Conservation (phyloP, 2,888 invertebrate species). For the Sicus ferrugineus region DNA sequence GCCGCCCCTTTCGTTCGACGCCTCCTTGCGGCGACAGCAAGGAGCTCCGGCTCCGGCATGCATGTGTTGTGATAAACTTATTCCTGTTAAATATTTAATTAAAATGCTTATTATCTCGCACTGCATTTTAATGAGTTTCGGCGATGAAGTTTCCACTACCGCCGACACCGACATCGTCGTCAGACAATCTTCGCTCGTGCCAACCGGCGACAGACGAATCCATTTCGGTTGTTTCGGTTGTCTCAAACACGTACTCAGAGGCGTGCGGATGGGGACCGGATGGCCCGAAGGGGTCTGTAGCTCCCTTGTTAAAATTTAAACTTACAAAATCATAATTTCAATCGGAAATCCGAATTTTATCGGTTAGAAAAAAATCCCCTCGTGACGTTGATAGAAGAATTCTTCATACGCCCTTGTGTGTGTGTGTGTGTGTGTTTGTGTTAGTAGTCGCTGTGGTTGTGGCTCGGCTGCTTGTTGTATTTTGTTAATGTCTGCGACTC, state of each 20-base stretch:
- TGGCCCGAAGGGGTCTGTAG: too few species aligned
- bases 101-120: conserved; percentile 46
- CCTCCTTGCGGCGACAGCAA: background rate
- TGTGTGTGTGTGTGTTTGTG: background rate
- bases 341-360: background rate
- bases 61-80: conserved; percentile 59
- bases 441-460: background rate
- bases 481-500: conserved; percentile 10
- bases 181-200: background rate
- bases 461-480: background rate
- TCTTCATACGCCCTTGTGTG: too few species aligned
- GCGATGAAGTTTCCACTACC: too few species aligned
- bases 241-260: too few species aligned
- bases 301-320: too few species aligned
- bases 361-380: conserved; percentile 6
- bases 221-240: too few species aligned
- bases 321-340: background rate
- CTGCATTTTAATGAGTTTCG: conserved; percentile 52
- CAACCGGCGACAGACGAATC: background rate
- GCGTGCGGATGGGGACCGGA: too few species aligned
- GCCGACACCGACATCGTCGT: background rate
- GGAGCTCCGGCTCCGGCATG: conserved; percentile 8
- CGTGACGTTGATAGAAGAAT: too few species aligned
- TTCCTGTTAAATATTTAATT: conserved; percentile 62
- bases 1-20: background rate